Conservation (phyloP, 2,113 vertebrate species). For the Mormyrus lacerda region DNA sequence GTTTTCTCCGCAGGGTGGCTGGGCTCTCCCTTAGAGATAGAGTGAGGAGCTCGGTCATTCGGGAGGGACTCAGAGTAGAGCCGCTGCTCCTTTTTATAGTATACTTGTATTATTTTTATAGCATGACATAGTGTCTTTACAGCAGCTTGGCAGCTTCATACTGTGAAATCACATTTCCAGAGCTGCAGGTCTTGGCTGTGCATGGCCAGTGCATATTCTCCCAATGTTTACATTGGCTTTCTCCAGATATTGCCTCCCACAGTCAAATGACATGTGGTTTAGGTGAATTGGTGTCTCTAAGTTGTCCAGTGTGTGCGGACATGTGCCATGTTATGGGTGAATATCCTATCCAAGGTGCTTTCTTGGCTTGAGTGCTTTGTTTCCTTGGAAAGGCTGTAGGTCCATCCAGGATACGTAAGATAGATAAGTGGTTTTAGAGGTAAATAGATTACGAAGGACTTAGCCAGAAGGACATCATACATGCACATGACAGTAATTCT, state of each 20-base stretch:
- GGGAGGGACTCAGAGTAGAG: no score
- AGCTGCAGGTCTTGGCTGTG: background rate
- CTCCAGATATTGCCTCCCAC: background rate
- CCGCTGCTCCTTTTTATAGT: no score
- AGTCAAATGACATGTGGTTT: background rate
- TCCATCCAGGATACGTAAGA: background rate
- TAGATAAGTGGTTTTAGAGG: background rate
- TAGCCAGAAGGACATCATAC: background rate
- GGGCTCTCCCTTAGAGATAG: no score
- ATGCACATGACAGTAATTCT: background rate
- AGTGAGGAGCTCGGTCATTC: no score
- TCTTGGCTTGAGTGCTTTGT: background rate
- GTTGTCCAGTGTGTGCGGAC: background rate
- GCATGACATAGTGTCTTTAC: background rate
- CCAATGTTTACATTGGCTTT: background rate
- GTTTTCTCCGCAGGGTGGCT: no score
- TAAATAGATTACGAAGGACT: constrained; percentile 5
- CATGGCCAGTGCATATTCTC: background rate
- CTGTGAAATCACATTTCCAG: background rate
- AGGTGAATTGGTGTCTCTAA: background rate
- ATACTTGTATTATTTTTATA: background rate
- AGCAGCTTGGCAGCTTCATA: background rate
- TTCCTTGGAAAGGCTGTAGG: background rate
- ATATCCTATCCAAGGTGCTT: background rate
- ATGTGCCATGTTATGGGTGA: background rate